Conservation (phyloP, 2,113 vertebrate genomes). For the Typhlomys cinereus region DNA sequence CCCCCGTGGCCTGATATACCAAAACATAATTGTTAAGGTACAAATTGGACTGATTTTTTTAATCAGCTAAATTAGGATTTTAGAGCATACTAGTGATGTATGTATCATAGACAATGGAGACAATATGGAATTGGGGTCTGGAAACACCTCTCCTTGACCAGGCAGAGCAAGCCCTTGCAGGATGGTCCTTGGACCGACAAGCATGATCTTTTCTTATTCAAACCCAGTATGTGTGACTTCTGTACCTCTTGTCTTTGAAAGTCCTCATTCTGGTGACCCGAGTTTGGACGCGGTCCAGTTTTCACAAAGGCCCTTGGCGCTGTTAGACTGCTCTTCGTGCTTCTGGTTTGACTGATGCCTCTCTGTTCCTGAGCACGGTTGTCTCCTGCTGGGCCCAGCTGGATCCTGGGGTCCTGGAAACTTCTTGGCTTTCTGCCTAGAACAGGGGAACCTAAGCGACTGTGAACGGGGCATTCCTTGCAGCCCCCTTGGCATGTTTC, state of each 20-base stretch:
- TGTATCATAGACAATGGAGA: neutral
- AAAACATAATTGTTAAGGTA: constrained; percentile 30
- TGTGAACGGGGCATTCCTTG: neutral
- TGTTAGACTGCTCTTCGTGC: neutral
- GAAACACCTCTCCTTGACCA: neutral
- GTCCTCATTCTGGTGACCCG: neutral
- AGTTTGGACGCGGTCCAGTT: neutral
- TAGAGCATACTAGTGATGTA: neutral
- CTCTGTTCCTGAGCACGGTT: neutral
- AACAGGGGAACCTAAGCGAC: neutral
- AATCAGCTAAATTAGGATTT: constrained; percentile 15
- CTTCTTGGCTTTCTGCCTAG: neutral
- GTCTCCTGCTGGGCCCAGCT: neutral
- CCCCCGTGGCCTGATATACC: constrained; percentile 4
- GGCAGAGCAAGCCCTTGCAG: neutral
- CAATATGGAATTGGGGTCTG: neutral
- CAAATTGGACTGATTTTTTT: constrained; percentile 24
- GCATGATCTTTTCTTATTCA: neutral
- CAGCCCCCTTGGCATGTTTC: neutral
- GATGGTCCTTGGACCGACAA: constrained; percentile 6
- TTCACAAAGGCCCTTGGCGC: neutral
- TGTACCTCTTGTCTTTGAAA: neutral
- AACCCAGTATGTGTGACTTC: constrained; percentile 25
- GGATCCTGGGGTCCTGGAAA: neutral
- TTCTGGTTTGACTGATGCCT: neutral